A percentile compares a stretch with the other conserved stretches of the same genome.
Evolutionary conservation across 2,797 vertebrate species (phyloP).

Genomic region (Oryzias sinensis): DNA sequence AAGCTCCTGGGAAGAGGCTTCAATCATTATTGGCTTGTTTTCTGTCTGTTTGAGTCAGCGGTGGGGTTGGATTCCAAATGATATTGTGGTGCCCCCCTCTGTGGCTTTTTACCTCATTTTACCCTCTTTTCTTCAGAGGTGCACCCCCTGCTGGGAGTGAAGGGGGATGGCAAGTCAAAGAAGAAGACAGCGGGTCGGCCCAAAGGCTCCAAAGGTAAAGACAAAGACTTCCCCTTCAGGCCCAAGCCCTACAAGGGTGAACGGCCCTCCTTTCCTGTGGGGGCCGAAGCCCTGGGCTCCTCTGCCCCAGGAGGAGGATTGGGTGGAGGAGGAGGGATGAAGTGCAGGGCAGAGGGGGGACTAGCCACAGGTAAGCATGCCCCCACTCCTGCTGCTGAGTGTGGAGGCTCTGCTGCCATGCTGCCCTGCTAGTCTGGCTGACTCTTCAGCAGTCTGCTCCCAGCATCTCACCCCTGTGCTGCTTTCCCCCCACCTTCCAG

Average conservation of each 20-base stretch:
- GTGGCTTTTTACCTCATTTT: not conserved
- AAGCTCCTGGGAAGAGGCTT: not conserved
- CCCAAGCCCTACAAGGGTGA: slow-evolving; percentile 96
- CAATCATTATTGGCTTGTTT: too few species aligned
- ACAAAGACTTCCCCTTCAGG: slow-evolving; percentile 99
- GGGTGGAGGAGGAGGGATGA: slow-evolving; percentile 89
- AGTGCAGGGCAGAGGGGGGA: slow-evolving; percentile 94
- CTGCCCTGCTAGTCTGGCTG: slow-evolving; percentile 56
- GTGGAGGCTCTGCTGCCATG: slow-evolving; percentile 55
- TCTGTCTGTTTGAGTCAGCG: too few species aligned
- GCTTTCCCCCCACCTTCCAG: slow-evolving; percentile 35
- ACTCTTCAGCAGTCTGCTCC: slow-evolving; percentile 31
- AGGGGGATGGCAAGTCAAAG: slow-evolving; percentile 98
- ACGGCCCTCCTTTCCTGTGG: slow-evolving; percentile 89
- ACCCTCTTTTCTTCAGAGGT: slow-evolving; percentile 80
- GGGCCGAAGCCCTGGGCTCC: slow-evolving; percentile 81
- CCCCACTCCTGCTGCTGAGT: slow-evolving; percentile 57
- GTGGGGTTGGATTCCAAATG: too few species aligned
- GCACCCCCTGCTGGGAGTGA: slow-evolving; percentile 96
- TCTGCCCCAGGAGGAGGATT: slow-evolving; percentile 66
- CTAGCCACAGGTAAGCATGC: slow-evolving; percentile 92
- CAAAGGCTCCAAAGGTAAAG: slow-evolving; percentile 99
- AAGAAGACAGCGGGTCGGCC: slow-evolving; percentile 98
- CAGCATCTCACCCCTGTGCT: slow-evolving; percentile 11
- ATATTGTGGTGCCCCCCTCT: too few species aligned